phyloP scores from a whole-genome alignment of 1,140 invertebrate genomes.

The Neodiprion lecontei region DNA sequence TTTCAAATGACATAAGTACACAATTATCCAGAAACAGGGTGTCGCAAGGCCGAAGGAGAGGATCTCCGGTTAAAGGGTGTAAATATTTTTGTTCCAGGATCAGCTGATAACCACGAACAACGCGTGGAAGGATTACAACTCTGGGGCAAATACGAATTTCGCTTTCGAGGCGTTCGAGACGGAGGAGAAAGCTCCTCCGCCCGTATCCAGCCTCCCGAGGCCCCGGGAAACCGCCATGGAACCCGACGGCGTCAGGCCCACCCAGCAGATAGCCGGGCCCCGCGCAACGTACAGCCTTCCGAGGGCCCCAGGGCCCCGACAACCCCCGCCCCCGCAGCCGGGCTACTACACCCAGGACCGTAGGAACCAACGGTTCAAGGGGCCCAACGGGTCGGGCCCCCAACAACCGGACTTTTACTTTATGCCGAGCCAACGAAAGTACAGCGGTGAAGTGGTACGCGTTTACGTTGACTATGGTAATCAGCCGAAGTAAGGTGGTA shows the following conservation, averaged over 20 bases:
- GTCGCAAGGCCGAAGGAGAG: no score
- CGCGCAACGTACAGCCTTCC: constrained; percentile 60
- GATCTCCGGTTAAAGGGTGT: background rate
- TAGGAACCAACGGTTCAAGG: constrained; percentile 43
- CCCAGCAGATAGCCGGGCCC: constrained; percentile 46
- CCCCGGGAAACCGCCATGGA: constrained; percentile 56
- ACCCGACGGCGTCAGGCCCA: constrained; percentile 40
- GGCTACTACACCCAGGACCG: constrained; percentile 65
- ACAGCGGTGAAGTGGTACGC: constrained; percentile 90
- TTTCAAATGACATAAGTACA: no score
- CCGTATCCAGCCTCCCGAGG: constrained; percentile 52
- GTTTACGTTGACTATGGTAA: constrained; percentile 83
- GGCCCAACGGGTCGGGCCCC: constrained; percentile 22
- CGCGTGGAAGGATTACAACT: constrained; percentile 86
- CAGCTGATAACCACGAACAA: constrained; percentile 77
- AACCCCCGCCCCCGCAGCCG: constrained; percentile 47
- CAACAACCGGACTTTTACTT: constrained; percentile 89
- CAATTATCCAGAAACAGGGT: no score
- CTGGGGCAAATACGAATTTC: constrained; percentile 81
- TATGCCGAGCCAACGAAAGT: constrained; percentile 92
- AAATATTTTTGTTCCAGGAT: constrained; percentile 67
- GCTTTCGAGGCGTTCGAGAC: constrained; percentile 85
- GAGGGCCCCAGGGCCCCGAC: constrained; percentile 50
- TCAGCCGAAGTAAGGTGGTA: constrained; percentile 42
- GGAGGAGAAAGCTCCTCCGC: constrained; percentile 71